Percentiles rank a stretch among this genome's conserved stretches.
These are phyloP conservation scores for Graphium colonna DNA, from an alignment of 2,888 invertebrate genomes.

Conservation along the genomic window DNA sequence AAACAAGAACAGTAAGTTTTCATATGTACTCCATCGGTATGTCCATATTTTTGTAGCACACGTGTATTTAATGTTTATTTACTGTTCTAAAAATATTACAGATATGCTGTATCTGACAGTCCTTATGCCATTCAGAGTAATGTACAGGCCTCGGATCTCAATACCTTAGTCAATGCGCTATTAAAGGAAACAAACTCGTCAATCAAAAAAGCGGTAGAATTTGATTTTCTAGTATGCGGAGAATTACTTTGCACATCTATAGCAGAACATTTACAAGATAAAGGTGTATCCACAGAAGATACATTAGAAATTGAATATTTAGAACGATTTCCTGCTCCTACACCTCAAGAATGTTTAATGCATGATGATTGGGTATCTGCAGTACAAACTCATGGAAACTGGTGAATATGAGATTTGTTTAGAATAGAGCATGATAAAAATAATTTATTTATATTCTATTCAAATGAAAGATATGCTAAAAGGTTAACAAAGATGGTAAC, in stretches of 20 bases:
- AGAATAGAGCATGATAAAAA: too few species aligned
- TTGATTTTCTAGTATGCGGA: conserved; percentile 93
- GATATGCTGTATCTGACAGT: conserved; percentile 92
- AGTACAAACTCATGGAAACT: conserved; percentile 85
- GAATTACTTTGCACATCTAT: conserved; percentile 88
- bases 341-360: conserved; percentile 93
- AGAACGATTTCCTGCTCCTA: conserved; percentile 93
- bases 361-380: conserved; percentile 99
- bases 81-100: conserved; percentile 46
- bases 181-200: conserved; percentile 79
- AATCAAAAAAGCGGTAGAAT: conserved; percentile 79
- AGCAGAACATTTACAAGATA: conserved; percentile 87
- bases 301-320: conserved; percentile 95
- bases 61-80: conserved; percentile 1
- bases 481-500: too few species aligned
- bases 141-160: conserved; percentile 85
- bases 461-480: too few species aligned
- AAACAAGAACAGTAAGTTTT: conserved; percentile 89
- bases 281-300: conserved; percentile 88
- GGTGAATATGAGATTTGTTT: conserved; percentile 61
- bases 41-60: conserved; percentile 14
- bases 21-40: conserved; percentile 31
- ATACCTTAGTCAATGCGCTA: conserved; percentile 88
- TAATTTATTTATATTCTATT: too few species aligned
- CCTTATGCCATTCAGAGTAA: conserved; percentile 90